Conservation (phyloP, 1,140 invertebrate species). For the Nasonia vitripennis region DNA sequence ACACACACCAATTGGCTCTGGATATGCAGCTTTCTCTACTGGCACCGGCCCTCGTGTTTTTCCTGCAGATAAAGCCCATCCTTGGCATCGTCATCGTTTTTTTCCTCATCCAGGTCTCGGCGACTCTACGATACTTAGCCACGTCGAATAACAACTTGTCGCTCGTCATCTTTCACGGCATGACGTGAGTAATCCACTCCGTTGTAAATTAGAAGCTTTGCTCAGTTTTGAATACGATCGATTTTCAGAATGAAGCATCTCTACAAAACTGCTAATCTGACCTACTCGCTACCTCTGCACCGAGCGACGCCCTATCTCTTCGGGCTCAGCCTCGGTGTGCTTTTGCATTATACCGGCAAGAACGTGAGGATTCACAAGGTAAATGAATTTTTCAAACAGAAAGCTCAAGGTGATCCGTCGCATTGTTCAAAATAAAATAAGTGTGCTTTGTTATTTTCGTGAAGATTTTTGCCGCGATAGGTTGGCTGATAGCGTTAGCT, state of each 20-base stretch:
- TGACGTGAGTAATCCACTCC: conserved; percentile 74
- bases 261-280: conserved; percentile 80
- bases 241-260: conserved; percentile 79
- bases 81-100: conserved; percentile 76
- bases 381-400: conserved; percentile 41
- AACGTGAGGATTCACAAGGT: conserved; percentile 71
- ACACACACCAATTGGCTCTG: conserved; percentile 84
- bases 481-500: conserved; percentile 75
- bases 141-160: conserved; percentile 78
- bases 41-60: conserved; percentile 82
- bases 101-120: conserved; percentile 76
- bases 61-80: conserved; percentile 77
- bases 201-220: neutral
- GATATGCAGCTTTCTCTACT: conserved; percentile 89
- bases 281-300: conserved; percentile 78
- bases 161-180: conserved; percentile 80
- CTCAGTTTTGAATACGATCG: no score
- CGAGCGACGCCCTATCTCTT: conserved; percentile 81
- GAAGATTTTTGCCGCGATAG: conserved; percentile 75
- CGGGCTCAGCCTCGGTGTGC: conserved; percentile 78
- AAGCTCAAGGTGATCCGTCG: no score
- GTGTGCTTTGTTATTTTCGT: neutral
- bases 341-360: conserved; percentile 75
- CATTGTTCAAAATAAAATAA: neutral
- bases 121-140: conserved; percentile 78